These are phyloP conservation scores for Piezodorus guildinii DNA, from an alignment of 1,140 invertebrate genomes.

Conservation along the genomic window DNA sequence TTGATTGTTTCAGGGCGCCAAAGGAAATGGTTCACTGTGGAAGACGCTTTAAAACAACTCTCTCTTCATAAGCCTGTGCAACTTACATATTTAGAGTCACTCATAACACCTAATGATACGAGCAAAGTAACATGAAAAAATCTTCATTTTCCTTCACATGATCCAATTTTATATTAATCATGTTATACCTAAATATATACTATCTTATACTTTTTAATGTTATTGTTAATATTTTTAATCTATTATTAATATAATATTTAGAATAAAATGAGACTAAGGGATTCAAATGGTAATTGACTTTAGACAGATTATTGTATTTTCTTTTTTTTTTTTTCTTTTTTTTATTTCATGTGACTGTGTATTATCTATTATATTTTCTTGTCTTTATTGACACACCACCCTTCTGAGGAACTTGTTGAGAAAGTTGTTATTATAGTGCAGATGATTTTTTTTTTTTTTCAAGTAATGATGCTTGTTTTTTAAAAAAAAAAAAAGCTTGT, in stretches of 20 bases:
- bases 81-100: constrained; percentile 62
- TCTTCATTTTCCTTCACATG: constrained; percentile 4
- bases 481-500: background rate
- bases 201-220: constrained; percentile 8
- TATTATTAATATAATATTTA: background rate
- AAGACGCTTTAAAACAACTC: constrained; percentile 73
- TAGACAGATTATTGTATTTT: background rate
- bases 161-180: constrained; percentile 6
- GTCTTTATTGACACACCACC: background rate
- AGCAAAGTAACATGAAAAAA: constrained; percentile 2
- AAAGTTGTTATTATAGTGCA: background rate
- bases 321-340: constrained; percentile 2
- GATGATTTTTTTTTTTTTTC: background rate
- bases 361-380: background rate
- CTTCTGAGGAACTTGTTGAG: background rate
- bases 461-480: constrained; percentile 3
- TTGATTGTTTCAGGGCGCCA: constrained; percentile 55
- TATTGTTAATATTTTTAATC: constrained; percentile 7
- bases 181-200: constrained; percentile 9
- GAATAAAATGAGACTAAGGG: constrained; percentile 2
- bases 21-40: constrained; percentile 82
- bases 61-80: constrained; percentile 83
- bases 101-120: constrained; percentile 18
- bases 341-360: constrained; percentile 1
- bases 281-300: background rate